phyloP scores from a whole-genome alignment of 2,113 vertebrate genomes.

The Onychostoma macrolepis region DNA sequence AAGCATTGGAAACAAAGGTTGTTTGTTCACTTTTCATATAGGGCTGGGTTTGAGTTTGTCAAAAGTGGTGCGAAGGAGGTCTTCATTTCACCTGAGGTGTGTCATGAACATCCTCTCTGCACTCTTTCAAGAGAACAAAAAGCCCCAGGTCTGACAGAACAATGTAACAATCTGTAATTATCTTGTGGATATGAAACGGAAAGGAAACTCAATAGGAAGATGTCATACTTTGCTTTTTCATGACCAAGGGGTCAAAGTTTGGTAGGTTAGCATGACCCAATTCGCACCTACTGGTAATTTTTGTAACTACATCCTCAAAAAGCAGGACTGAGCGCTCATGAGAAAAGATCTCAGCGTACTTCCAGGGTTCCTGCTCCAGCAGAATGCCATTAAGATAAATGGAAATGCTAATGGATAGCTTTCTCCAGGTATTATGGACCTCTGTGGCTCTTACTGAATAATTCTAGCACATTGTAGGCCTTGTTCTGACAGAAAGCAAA shows the following conservation, averaged over 20 bases:
- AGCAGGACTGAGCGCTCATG: background rate
- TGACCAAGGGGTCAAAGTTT: background rate
- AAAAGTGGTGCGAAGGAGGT: slow-evolving; percentile 23
- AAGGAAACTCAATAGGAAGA: background rate
- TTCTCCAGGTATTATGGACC: background rate
- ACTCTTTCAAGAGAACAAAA: slow-evolving; percentile 25
- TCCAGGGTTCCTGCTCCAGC: background rate
- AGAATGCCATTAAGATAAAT: background rate
- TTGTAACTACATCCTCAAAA: background rate
- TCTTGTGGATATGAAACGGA: background rate
- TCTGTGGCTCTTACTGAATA: background rate
- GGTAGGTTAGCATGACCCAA: background rate
- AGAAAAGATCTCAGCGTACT: background rate
- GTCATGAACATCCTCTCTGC: slow-evolving; percentile 29
- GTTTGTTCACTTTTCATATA: background rate
- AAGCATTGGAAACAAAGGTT: slow-evolving; percentile 27
- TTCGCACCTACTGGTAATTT: background rate
- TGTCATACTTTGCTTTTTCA: background rate
- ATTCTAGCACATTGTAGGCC: background rate
- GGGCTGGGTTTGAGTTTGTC: background rate
- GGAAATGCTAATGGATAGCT: background rate
- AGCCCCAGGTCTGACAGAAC: background rate
- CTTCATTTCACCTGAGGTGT: slow-evolving; percentile 3
- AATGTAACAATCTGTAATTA: background rate
- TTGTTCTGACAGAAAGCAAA: background rate